phyloP scores from a whole-genome alignment of 2,888 invertebrate species.

The Drosophila austrosaltans region DNA sequence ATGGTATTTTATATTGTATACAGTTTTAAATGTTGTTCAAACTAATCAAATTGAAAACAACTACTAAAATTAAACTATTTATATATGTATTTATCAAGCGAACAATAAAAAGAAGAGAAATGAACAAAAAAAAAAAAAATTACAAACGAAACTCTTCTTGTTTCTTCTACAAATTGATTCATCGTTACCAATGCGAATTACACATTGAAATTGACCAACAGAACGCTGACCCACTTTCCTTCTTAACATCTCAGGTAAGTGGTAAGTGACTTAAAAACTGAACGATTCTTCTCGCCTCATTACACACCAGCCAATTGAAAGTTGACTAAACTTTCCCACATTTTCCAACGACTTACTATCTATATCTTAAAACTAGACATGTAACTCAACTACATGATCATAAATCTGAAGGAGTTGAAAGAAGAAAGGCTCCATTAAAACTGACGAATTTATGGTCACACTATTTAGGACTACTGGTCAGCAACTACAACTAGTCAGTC shows the following conservation, averaged over 20 bases:
- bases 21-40: constrained; percentile 3
- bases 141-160: background rate
- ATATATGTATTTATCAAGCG: constrained; percentile 6
- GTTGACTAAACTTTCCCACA: background rate
- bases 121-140: background rate
- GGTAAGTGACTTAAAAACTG: background rate
- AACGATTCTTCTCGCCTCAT: constrained; percentile 3
- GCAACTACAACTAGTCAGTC: background rate
- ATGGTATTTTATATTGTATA: constrained; percentile 1
- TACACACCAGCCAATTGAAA: background rate
- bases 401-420: no score
- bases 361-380: background rate
- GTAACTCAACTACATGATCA: background rate
- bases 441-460: no score
- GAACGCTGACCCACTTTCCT: constrained; percentile 10
- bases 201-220: background rate
- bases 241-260: constrained; percentile 8
- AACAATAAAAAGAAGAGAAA: constrained; percentile 4
- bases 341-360: background rate
- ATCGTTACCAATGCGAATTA: constrained; percentile 5
- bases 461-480: background rate
- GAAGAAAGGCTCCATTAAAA: no score
- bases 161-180: constrained; percentile 1
- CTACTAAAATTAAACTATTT: constrained; percentile 8
- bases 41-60: constrained; percentile 1